Conservation (phyloP, 2,113 vertebrate species). For the Panthera uncia region DNA sequence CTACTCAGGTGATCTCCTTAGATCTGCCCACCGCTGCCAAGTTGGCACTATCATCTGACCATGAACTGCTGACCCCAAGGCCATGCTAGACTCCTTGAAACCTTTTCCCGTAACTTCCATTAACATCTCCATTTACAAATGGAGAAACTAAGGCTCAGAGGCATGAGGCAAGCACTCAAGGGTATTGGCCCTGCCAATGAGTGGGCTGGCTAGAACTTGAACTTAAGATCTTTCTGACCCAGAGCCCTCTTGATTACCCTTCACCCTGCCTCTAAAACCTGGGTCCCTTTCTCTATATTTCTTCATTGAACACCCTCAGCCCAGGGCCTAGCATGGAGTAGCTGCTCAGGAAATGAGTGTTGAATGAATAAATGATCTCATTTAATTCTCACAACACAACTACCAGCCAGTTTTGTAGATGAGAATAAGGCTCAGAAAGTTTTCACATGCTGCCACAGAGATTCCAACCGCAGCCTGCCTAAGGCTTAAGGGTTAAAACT, state of each 20-base stretch:
- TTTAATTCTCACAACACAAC: not conserved
- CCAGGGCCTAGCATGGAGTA: not conserved
- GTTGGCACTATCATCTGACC: not conserved
- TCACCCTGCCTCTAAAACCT: not conserved
- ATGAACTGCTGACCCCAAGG: not conserved
- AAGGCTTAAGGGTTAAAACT: not conserved
- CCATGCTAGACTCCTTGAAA: not conserved
- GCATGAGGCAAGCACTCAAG: not conserved
- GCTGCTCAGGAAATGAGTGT: not conserved
- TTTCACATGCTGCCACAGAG: not conserved
- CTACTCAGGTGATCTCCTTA: not conserved
- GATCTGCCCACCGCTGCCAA: not conserved
- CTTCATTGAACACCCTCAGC: not conserved
- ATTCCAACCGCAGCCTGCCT: not conserved
- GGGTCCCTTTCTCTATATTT: not conserved
- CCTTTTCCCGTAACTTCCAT: not conserved
- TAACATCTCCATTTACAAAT: not conserved
- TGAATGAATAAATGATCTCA: not conserved
- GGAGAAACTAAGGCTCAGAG: not conserved
- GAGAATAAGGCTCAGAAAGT: not conserved
- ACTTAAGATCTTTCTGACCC: not conserved
- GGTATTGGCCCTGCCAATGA: not conserved
- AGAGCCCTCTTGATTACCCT: not conserved
- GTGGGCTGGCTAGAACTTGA: not conserved
- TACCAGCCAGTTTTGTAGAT: not conserved